Conservation (phyloP, 2,797 vertebrate genomes). For the Taenioides sp. region DNA sequence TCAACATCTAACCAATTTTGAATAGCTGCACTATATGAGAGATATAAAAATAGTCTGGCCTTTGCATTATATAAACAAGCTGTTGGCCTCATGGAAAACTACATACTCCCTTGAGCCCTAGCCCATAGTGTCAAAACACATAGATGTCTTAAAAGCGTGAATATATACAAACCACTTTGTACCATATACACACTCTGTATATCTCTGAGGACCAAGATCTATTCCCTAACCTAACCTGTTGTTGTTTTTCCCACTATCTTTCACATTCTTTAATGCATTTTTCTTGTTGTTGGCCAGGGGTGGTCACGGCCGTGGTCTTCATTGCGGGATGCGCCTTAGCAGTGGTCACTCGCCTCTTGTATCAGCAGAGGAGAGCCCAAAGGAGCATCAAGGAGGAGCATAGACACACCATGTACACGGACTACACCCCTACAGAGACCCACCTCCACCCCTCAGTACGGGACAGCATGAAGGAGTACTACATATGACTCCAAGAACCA, state of each 20-base stretch:
- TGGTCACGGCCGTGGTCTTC: slow-evolving; percentile 92
- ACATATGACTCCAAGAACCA: slow-evolving; percentile 81
- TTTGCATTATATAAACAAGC: neutral
- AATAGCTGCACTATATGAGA: neutral
- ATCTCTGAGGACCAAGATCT: neutral
- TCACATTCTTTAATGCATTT: neutral
- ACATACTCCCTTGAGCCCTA: neutral
- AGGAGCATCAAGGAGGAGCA: slow-evolving; percentile 84
- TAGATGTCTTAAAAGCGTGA: neutral
- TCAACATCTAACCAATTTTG: neutral
- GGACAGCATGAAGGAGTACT: slow-evolving; percentile 94
- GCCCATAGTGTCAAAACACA: neutral
- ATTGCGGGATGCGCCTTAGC: slow-evolving; percentile 87
- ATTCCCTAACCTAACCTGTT: neutral
- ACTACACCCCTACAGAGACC: slow-evolving; percentile 78
- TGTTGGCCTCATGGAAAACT: neutral
- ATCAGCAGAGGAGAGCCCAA: slow-evolving; percentile 86
- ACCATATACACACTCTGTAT: neutral
- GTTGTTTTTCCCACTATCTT: neutral
- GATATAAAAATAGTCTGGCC: neutral
- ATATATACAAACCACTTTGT: neutral
- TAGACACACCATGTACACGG: slow-evolving; percentile 80
- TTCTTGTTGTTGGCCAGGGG: slow-evolving; percentile 74
- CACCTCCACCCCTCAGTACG: slow-evolving; percentile 89
- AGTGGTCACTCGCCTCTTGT: slow-evolving; percentile 87